These are phyloP conservation scores for Galeruca laticollis DNA, from an alignment of 2,888 invertebrate genomes.

Conservation along the genomic window DNA sequence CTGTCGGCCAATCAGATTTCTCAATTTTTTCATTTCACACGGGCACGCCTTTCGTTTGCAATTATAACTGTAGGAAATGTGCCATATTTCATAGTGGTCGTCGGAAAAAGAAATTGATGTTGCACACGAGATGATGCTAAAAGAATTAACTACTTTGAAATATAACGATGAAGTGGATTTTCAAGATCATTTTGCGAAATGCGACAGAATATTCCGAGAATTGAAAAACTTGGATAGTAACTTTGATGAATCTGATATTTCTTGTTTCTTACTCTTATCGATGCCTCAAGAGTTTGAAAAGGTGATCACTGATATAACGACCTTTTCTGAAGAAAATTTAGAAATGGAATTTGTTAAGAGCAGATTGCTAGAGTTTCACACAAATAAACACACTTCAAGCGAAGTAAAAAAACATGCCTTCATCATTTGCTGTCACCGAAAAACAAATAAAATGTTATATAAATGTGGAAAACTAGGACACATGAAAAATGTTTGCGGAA, in stretches of 20 bases:
- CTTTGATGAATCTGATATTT: constrained; percentile 24
- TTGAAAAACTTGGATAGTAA: constrained; percentile 35
- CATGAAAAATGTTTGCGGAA: constrained; percentile 34
- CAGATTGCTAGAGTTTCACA: constrained; percentile 36
- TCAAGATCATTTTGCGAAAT: constrained; percentile 40
- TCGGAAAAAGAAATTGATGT: constrained; percentile 43
- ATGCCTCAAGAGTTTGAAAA: constrained; percentile 46
- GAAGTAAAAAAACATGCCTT: constrained; percentile 13
- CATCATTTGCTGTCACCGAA: background rate
- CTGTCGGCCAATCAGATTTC: too few species aligned
- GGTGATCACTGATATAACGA: constrained; percentile 43
- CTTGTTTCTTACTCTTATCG: constrained; percentile 32
- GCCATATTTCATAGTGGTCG: too few species aligned
- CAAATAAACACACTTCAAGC: constrained; percentile 16
- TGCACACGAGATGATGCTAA: constrained; percentile 39
- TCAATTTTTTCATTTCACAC: too few species aligned
- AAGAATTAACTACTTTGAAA: constrained; percentile 31
- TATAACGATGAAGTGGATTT: constrained; percentile 15
- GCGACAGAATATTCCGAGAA: constrained; percentile 43
- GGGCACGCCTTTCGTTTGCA: too few species aligned
- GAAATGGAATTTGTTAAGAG: constrained; percentile 39
- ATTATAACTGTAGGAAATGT: too few species aligned
- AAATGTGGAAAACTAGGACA: constrained; percentile 44
- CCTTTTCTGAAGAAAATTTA: constrained; percentile 41
- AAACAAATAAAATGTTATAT: constrained; percentile 33